Conservation (phyloP, 2,797 vertebrate genomes). For the Pseudochromis fuscus region DNA sequence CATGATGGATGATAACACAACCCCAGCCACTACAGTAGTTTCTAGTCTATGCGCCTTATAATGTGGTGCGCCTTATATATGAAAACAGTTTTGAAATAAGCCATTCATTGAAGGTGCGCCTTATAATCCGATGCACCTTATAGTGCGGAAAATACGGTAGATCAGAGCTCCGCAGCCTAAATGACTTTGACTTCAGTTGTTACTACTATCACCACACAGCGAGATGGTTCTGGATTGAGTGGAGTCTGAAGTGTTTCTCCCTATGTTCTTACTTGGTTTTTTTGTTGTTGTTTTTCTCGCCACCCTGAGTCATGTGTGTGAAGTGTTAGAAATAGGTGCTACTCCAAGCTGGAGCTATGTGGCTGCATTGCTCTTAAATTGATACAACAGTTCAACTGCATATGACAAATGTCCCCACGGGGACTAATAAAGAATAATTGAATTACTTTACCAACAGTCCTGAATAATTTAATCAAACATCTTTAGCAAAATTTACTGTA, state of each 20-base stretch:
- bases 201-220: conserved; percentile 14
- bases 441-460: background rate
- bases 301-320: background rate
- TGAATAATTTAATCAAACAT: background rate
- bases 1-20: too few relatives aligned
- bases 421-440: background rate
- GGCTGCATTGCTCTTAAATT: background rate
- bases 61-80: too few relatives aligned
- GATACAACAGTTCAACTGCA: background rate
- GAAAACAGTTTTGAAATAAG: too few relatives aligned
- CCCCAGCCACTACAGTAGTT: too few relatives aligned
- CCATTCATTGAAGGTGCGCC: too few relatives aligned
- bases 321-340: conserved; percentile 7
- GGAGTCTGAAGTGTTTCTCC: background rate
- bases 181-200: conserved; percentile 9
- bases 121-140: too few relatives aligned
- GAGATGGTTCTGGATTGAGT: background rate
- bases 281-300: too few relatives aligned
- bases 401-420: background rate
- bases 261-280: background rate
- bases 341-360: background rate
- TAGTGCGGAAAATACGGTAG: too few relatives aligned
- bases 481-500: background rate
- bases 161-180: conserved; percentile 25
- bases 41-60: too few relatives aligned